A percentile compares a stretch with the other conserved stretches of the same genome.
These are phyloP conservation scores for Antedon mediterranea DNA, from an alignment of 53 echinoderm and acorn worm species.

Conservation along the genomic window DNA sequence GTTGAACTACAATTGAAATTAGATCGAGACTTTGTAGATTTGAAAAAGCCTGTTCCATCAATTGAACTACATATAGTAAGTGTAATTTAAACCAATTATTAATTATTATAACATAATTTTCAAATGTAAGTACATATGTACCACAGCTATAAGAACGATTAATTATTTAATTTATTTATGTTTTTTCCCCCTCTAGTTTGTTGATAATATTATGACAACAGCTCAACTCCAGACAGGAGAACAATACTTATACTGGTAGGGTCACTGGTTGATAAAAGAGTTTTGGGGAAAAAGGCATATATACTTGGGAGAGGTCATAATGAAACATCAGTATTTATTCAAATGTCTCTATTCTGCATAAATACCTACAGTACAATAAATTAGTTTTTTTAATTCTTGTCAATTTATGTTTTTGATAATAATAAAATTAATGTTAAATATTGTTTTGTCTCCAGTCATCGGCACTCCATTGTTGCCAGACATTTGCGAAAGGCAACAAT, in stretches of 20 bases:
- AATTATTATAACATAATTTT: neutral
- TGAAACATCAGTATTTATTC: too few species aligned
- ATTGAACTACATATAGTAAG: conserved; percentile 67
- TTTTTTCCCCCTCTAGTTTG: conserved; percentile 29
- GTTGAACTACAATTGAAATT: conserved; percentile 63
- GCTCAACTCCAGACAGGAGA: conserved; percentile 61
- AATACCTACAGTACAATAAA: too few species aligned
- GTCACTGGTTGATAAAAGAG: too few species aligned
- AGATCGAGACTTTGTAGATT: conserved; percentile 49
- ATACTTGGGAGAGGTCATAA: too few species aligned
- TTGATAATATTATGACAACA: conserved; percentile 66
- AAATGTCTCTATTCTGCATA: too few species aligned
- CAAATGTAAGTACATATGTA: too few species aligned
- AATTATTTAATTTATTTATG: too few species aligned
- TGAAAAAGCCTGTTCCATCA: conserved; percentile 61
- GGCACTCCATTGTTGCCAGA: conserved; percentile 59
- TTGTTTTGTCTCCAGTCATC: conserved; percentile 31
- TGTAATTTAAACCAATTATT: neutral
- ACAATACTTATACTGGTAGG: conserved; percentile 57
- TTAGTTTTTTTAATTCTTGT: too few species aligned
- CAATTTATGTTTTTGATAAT: too few species aligned
- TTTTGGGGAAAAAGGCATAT: too few species aligned
- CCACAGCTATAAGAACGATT: too few species aligned
- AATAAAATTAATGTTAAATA: neutral
- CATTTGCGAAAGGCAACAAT: conserved; percentile 64